Evolutionary conservation across 2,888 invertebrate species (phyloP).

Genomic region (Pedicia rivosa): DNA sequence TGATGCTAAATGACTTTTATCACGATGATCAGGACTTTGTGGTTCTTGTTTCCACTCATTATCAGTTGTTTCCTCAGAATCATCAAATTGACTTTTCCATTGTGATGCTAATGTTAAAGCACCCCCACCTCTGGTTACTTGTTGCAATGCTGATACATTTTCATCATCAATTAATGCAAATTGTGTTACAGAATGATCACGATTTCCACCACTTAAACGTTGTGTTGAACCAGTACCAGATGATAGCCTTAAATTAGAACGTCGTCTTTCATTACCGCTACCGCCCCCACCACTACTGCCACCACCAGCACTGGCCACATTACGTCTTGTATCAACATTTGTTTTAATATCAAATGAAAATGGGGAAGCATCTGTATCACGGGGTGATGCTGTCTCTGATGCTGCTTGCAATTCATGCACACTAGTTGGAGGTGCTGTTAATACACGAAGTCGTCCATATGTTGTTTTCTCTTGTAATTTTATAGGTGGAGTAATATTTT

Average conservation of each 20-base stretch:
- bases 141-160: constrained; percentile 75
- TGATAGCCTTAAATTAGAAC: constrained; percentile 24
- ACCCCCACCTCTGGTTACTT: constrained; percentile 77
- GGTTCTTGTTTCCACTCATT: constrained; percentile 86
- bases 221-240: constrained; percentile 17
- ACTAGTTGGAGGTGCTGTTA: constrained; percentile 45
- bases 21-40: constrained; percentile 33
- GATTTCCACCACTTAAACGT: constrained; percentile 30
- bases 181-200: constrained; percentile 75
- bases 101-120: constrained; percentile 82
- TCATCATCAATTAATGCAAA: constrained; percentile 89
- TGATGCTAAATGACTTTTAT: constrained; percentile 20
- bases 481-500: constrained; percentile 11
- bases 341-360: constrained; percentile 18
- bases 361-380: constrained; percentile 18
- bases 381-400: constrained; percentile 20
- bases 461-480: constrained; percentile 42
- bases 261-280: constrained; percentile 18
- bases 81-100: constrained; percentile 94
- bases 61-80: constrained; percentile 87
- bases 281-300: constrained; percentile 11
- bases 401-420: constrained; percentile 26
- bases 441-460: constrained; percentile 54
- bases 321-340: constrained; percentile 9
- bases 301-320: constrained; percentile 9